Conservation (phyloP, 2,888 invertebrate genomes). For the Drosophila pseudotakahashii region DNA sequence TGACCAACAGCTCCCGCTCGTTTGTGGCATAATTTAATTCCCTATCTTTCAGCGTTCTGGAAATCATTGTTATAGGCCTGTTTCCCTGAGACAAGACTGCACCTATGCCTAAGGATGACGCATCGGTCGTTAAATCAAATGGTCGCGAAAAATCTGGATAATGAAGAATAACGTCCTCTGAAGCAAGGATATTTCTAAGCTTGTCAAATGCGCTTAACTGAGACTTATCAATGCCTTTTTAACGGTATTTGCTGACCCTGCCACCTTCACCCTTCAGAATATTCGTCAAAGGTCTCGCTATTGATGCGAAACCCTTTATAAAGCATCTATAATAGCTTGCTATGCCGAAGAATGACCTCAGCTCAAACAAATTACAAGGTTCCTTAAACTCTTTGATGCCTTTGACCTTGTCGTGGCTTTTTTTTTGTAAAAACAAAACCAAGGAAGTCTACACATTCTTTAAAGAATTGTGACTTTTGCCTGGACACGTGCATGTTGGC, state of each 20-base stretch:
- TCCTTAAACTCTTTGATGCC: constrained; percentile 6
- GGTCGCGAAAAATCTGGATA: no score
- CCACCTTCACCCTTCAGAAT: constrained; percentile 12
- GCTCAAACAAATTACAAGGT: constrained; percentile 4
- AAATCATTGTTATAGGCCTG: no score
- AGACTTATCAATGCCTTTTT: not conserved
- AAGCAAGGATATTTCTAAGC: no score
- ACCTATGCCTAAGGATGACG: no score
- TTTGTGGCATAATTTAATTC: no score
- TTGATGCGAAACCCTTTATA: not conserved
- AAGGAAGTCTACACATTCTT: constrained; percentile 1
- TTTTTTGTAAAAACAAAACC: not conserved
- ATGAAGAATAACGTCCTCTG: no score
- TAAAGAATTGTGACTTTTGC: constrained; percentile 4
- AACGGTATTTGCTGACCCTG: constrained; percentile 3
- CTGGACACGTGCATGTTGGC: constrained; percentile 3
- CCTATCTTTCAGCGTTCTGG: no score
- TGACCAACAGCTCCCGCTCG: no score
- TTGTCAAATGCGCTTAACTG: no score
- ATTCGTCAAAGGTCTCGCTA: constrained; percentile 11
- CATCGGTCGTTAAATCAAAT: no score
- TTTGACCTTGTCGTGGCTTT: not conserved
- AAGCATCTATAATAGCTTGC: constrained; percentile 8
- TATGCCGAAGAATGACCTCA: constrained; percentile 3
- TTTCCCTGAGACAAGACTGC: no score